Percentiles rank a stretch among this genome's conserved stretches.
phyloP scores from a whole-genome alignment of 2,888 invertebrate genomes.

The Silvanus unidentatus region DNA sequence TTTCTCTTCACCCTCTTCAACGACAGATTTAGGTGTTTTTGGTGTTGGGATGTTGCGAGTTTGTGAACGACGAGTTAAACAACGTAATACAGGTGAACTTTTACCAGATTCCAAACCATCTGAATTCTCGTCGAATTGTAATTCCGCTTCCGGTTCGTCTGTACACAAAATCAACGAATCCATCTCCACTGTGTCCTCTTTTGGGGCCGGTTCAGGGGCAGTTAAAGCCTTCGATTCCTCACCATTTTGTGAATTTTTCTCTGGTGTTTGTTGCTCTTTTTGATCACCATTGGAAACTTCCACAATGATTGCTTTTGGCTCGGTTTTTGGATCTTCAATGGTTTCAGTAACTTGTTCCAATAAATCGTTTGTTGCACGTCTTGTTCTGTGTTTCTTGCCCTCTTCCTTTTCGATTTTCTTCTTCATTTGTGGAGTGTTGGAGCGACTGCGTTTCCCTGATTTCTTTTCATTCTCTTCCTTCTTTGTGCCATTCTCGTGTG shows the following conservation, averaged over 20 bases:
- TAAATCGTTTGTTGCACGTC: too few species aligned
- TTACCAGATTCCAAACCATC: constrained; percentile 34
- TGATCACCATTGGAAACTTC: not conserved
- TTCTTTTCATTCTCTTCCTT: not conserved
- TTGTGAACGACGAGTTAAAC: constrained; percentile 40
- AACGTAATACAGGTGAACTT: constrained; percentile 36
- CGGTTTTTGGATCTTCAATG: too few species aligned
- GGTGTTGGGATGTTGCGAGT: constrained; percentile 30
- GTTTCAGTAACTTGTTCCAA: too few species aligned
- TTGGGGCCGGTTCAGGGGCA: not conserved
- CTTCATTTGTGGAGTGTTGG: not conserved
- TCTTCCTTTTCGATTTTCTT: not conserved
- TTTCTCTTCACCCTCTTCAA: constrained; percentile 8
- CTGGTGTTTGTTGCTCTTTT: constrained; percentile 2
- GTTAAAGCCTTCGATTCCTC: not conserved
- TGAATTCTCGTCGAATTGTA: constrained; percentile 35
- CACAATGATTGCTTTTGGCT: too few species aligned
- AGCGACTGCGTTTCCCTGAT: not conserved
- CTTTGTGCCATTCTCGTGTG: not conserved
- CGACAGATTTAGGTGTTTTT: constrained; percentile 37
- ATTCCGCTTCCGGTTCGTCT: constrained; percentile 37
- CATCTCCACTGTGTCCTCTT: constrained; percentile 26
- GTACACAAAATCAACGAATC: constrained; percentile 32
- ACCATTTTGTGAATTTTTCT: constrained; percentile 10
- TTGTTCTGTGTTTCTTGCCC: not conserved